These are phyloP conservation scores for Hypena proboscidalis DNA, from an alignment of 2,888 invertebrate species.

Conservation along the genomic window DNA sequence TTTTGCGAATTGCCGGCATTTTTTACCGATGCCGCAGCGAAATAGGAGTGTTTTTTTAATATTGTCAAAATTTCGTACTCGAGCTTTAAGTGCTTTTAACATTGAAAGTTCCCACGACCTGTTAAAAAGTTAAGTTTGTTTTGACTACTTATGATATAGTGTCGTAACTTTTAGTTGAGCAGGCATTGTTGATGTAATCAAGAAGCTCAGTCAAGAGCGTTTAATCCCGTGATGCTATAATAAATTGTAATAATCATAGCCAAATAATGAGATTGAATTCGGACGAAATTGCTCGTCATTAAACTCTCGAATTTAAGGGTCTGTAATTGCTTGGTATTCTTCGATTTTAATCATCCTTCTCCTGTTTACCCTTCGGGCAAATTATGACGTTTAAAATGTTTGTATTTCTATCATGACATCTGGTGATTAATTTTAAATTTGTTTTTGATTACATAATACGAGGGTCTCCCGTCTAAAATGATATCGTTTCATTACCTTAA, in stretches of 20 bases:
- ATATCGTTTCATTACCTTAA: slow-evolving; percentile 48
- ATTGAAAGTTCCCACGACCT: slow-evolving; percentile 18
- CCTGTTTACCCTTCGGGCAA: slow-evolving; percentile 60
- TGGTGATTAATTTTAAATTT: slow-evolving; percentile 66
- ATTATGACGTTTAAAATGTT: slow-evolving; percentile 64
- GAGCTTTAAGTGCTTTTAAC: slow-evolving; percentile 31
- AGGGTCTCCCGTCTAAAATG: slow-evolving; percentile 39
- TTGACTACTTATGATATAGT: not conserved
- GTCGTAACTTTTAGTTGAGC: not conserved
- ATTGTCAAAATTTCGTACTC: slow-evolving; percentile 44
- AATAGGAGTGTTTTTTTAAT: slow-evolving; percentile 52
- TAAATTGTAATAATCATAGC: slow-evolving; percentile 9
- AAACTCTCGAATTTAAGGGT: slow-evolving; percentile 33
- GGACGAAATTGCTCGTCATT: slow-evolving; percentile 14
- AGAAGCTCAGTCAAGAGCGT: not conserved
- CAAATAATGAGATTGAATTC: slow-evolving; percentile 17
- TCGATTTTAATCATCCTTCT: slow-evolving; percentile 50
- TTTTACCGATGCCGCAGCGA: slow-evolving; percentile 59
- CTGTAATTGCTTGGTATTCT: slow-evolving; percentile 55
- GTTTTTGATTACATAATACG: slow-evolving; percentile 74
- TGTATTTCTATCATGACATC: slow-evolving; percentile 65
- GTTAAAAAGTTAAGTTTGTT: slow-evolving; percentile 14
- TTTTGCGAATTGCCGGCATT: slow-evolving; percentile 70
- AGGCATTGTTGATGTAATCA: too few species aligned
- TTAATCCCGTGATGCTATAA: slow-evolving; percentile 2